These are phyloP conservation scores for Drosophila littoralis DNA, from an alignment of 1,140 invertebrate genomes.

Conservation along the genomic window DNA sequence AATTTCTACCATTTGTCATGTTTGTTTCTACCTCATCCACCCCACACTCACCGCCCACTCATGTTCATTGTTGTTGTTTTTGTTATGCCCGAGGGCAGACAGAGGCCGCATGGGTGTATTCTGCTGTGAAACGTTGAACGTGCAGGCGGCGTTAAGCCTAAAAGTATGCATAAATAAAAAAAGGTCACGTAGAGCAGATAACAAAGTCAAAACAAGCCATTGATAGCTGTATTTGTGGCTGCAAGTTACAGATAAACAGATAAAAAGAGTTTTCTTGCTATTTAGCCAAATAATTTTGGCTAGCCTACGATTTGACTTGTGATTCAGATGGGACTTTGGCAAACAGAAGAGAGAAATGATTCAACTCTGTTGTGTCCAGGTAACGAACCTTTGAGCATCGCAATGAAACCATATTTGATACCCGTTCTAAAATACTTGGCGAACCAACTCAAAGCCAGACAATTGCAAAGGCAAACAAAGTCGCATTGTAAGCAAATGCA, in stretches of 20 bases:
- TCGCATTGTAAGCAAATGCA: slow-evolving; percentile 13
- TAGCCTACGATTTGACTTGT: slow-evolving; percentile 3
- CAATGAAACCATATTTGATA: slow-evolving; percentile 10
- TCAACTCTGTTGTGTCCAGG: neutral
- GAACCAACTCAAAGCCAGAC: slow-evolving; percentile 55
- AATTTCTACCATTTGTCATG: slow-evolving; percentile 68
- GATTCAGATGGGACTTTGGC: neutral
- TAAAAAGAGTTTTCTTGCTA: slow-evolving; percentile 48
- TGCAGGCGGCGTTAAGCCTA: slow-evolving; percentile 66
- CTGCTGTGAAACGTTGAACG: slow-evolving; percentile 43
- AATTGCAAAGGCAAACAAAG: slow-evolving; percentile 56
- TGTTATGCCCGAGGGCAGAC: slow-evolving; percentile 1
- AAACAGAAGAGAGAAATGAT: neutral
- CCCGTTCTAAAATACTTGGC: slow-evolving; percentile 22
- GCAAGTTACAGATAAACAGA: slow-evolving; percentile 21
- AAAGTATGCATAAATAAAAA: slow-evolving; percentile 78
- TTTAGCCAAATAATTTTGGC: slow-evolving; percentile 62
- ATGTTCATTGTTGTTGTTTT: slow-evolving; percentile 23
- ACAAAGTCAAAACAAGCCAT: slow-evolving; percentile 65
- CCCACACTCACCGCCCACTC: neutral
- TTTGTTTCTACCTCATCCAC: slow-evolving; percentile 48
- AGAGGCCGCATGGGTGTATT: slow-evolving; percentile 4
- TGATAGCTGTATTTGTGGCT: slow-evolving; percentile 56
- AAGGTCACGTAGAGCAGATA: slow-evolving; percentile 77
- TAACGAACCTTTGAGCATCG: neutral